Evolutionary conservation across 2,113 vertebrate species (phyloP), one percentile per base, ranked within the genome.

Genomic region (Todiramphus chloris): DNA sequence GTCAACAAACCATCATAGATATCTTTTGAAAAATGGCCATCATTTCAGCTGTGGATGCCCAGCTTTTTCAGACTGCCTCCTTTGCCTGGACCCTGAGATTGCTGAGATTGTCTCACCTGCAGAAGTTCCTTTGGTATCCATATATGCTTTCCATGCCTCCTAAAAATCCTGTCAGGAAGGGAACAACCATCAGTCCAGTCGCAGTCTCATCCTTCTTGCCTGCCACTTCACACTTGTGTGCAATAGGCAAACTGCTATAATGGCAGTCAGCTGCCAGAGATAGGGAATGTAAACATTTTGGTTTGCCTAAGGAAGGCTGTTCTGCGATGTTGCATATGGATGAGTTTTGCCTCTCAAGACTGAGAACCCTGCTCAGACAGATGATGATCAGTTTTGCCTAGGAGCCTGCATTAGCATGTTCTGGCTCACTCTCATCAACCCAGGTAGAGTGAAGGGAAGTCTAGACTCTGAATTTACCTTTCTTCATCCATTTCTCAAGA

Each of bases 201-300:
- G 58, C 62, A 96, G 53, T 72, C 77, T 77, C 77, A 91, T 87
- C 53, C 89, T 91, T 82, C 91, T 89, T 83, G 78, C 84, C 78
- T 95, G 74, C 62, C 89, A 30, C 75, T 79, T 91, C 84, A 44
- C 84, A 68, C 91, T 95, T 89, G 48, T 33, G 59, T 93, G 78
- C 85, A 89, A 76, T 30, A 94, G 95, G 87, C 91, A 94, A 96
- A 93, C 81, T 85, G 84, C 91, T 96, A 13, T 76, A 95, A 85
- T 84, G 82, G 81, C 78, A 83, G 89, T 85, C 75, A 73, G 67
- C 78, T 97, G 93, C 94, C 93, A 95, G 30, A 93, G 70, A 69
- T 5, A 76, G 75, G 70, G 68, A 92, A 73, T 35, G 78, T 83
- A 94, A 96, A 96, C 75, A 73, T 83, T 93, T 87, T 94, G 82